Evolutionary conservation across 2,888 invertebrate species (phyloP), one percentile per base, ranked within the genome.

Genomic region (Podotricha telesiphe): DNA sequence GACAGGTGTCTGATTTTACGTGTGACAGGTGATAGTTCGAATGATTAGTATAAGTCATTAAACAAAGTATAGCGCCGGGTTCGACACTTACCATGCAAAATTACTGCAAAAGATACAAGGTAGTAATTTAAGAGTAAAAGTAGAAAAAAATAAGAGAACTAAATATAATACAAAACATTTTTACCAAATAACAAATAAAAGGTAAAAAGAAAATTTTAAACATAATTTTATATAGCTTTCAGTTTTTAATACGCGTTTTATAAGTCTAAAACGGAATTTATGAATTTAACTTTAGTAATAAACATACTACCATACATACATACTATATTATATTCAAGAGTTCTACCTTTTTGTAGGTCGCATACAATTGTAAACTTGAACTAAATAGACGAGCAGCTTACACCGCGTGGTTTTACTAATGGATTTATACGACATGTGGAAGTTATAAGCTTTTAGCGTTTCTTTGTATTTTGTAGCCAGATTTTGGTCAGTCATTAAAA

Each of bases 301-400:
- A 37, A n/a, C n/a, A 45, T 45, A 45, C n/a, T 45, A n/a, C n/a
- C n/a, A 45, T 45, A 45, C n/a, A 45, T 45, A 10, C n/a, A 20
- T 42, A 42, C 37, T n/a, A n/a, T n/a, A n/a, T n/a, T n/a, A n/a
- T n/a, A 40, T 65, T 2, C 10, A 34, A 40, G 37, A 67, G 63
- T 28, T n/a, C n/a, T n/a, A n/a, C 28, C 53, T 53, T 53, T 67
- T 61, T 67, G 50, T 64, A 64, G 68, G 66, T 69, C 66, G 64
- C 65, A 64, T 55, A 70, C 68, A 68, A 73, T 73, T 64, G 70
- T 65, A 61, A 56, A 71, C 73, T 71, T 71, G 69, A 73, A 67
- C 71, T 55, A 65, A 73, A 71, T 62, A 70, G 63, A 19, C 63
- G 67, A 50, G 34, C 59, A 65, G 55, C 67, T 69, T 56, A 55